phyloP scores from a whole-genome alignment of 2,797 vertebrate species.

The Discoglossus pictus region DNA sequence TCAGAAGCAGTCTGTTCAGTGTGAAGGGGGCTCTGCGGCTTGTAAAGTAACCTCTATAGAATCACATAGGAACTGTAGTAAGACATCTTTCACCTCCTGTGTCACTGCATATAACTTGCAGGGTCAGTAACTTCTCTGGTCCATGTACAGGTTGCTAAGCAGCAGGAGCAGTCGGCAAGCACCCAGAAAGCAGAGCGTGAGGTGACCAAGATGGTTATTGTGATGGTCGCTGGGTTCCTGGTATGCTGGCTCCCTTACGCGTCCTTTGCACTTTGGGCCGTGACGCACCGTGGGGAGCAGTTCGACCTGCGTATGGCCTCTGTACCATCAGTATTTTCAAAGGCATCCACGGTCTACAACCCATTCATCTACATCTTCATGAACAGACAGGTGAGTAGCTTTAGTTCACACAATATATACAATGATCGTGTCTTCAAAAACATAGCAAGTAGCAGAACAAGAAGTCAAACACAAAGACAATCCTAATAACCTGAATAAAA shows the following conservation, averaged over 20 bases:
- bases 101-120: too few relatives aligned
- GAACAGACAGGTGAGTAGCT: slow-evolving; percentile 56
- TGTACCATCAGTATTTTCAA: slow-evolving; percentile 72
- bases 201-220: slow-evolving; percentile 76
- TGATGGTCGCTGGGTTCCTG: slow-evolving; percentile 77
- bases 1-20: too few relatives aligned
- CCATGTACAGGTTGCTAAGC: slow-evolving; percentile 66
- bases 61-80: too few relatives aligned
- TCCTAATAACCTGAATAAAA: too few relatives aligned
- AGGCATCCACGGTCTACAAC: slow-evolving; percentile 74
- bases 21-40: too few relatives aligned
- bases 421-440: too few relatives aligned
- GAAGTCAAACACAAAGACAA: too few relatives aligned
- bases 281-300: slow-evolving; percentile 64
- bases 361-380: slow-evolving; percentile 56
- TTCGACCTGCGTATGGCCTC: slow-evolving; percentile 72
- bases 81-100: too few relatives aligned
- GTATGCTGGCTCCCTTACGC: slow-evolving; percentile 73
- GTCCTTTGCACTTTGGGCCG: slow-evolving; percentile 67
- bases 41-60: too few relatives aligned
- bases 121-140: too few relatives aligned
- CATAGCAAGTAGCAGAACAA: too few relatives aligned
- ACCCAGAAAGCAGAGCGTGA: slow-evolving; percentile 78
- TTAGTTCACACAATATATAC: too few relatives aligned
- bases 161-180: slow-evolving; percentile 75